phyloP scores from a whole-genome alignment of 1,140 invertebrate species.

The Cataglyphis hispanica region DNA sequence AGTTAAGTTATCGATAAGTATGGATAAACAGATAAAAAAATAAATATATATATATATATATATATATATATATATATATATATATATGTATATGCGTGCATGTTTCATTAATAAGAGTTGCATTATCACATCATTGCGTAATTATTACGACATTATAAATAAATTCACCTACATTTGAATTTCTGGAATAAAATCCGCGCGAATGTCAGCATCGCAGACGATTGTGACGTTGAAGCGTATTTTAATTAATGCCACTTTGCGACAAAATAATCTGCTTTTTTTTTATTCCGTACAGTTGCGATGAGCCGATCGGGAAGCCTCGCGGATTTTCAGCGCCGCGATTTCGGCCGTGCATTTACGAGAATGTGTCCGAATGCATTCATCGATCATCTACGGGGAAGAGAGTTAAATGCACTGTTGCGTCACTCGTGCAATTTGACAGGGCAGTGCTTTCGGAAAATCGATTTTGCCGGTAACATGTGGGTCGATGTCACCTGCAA shows the following conservation, averaged over 20 bases:
- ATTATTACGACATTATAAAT: slow-evolving; percentile 25
- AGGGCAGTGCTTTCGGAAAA: slow-evolving; percentile 62
- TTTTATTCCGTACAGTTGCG: slow-evolving; percentile 2
- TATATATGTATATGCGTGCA: too few relatives aligned
- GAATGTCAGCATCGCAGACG: slow-evolving; percentile 3
- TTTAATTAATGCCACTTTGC: slow-evolving; percentile 56
- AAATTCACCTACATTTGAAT: not conserved
- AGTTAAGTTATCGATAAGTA: too few relatives aligned
- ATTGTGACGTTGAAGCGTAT: slow-evolving; percentile 33
- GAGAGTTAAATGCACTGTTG: slow-evolving; percentile 55
- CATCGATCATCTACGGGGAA: slow-evolving; percentile 40
- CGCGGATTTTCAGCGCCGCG: slow-evolving; percentile 14
- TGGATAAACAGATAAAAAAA: too few relatives aligned
- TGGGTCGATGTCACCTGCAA: slow-evolving; percentile 61
- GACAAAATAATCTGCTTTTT: slow-evolving; percentile 42
- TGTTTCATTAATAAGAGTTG: not conserved
- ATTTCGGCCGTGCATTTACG: slow-evolving; percentile 20
- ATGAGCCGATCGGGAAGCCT: slow-evolving; percentile 20
- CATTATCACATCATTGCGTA: not conserved
- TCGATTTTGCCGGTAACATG: slow-evolving; percentile 65
- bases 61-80: too few relatives aligned
- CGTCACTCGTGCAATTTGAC: slow-evolving; percentile 63
- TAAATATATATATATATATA: too few relatives aligned
- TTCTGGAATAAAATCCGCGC: slow-evolving; percentile 20
- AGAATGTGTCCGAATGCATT: slow-evolving; percentile 20